phyloP scores from a whole-genome alignment of 1,140 invertebrate species.

The Andrena cerasifolii region DNA sequence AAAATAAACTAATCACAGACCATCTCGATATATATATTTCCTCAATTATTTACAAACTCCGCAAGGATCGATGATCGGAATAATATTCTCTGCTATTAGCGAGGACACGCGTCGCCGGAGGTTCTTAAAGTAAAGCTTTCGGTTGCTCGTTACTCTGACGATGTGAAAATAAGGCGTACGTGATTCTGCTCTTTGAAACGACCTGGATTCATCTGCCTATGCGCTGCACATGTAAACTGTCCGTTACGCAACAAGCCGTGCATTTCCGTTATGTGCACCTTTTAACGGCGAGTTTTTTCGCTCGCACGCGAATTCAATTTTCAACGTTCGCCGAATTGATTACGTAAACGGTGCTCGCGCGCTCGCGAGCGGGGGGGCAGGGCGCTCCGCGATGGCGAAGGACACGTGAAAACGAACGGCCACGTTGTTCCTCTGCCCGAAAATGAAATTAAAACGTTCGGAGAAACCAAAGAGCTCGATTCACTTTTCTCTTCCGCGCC shows the following conservation, averaged over 20 bases:
- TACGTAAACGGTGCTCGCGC: slow-evolving; percentile 29
- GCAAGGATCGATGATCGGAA: slow-evolving; percentile 5
- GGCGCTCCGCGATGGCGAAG: not conserved
- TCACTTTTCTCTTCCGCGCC: not conserved
- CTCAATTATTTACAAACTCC: slow-evolving; percentile 42
- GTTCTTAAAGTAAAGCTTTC: not conserved
- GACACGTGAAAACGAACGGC: not conserved
- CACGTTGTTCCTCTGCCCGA: not conserved
- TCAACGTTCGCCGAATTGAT: slow-evolving; percentile 14
- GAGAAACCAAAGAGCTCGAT: not conserved
- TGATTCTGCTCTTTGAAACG: not conserved
- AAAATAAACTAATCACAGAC: slow-evolving; percentile 48
- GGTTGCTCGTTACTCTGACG: not conserved
- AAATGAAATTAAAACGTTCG: slow-evolving; percentile 4
- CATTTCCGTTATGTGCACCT: slow-evolving; percentile 2
- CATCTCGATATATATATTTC: slow-evolving; percentile 18
- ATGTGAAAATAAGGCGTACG: slow-evolving; percentile 4
- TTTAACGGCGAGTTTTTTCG: slow-evolving; percentile 23
- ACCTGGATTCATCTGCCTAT: slow-evolving; percentile 16
- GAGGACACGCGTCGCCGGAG: not conserved
- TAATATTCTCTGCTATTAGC: slow-evolving; percentile 14
- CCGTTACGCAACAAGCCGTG: slow-evolving; percentile 22
- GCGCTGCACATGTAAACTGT: not conserved
- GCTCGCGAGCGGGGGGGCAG: slow-evolving; percentile 14
- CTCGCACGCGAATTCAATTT: slow-evolving; percentile 30